Percentiles rank a stretch among this genome's conserved stretches.
These are phyloP conservation scores for Phortica magna DNA, from an alignment of 2,888 invertebrate genomes.

Conservation along the genomic window DNA sequence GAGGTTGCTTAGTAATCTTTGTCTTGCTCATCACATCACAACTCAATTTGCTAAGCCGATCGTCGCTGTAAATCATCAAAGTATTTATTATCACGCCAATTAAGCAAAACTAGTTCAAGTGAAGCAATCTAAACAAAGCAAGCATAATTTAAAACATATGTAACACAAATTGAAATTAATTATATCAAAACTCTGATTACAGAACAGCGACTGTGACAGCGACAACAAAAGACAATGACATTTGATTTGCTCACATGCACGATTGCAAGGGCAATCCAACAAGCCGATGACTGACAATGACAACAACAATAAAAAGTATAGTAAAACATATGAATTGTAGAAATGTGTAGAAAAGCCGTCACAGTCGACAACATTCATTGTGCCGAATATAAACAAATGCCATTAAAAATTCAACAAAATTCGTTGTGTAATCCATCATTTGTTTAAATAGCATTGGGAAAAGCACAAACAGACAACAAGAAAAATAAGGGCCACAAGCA, in stretches of 20 bases:
- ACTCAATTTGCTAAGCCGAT: not conserved
- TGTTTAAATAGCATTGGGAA: conserved; percentile 26
- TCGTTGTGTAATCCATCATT: conserved; percentile 18
- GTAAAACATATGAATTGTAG: not conserved
- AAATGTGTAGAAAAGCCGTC: not conserved
- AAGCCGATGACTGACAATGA: not conserved
- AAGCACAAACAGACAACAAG: not conserved
- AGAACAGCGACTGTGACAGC: not conserved
- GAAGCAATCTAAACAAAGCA: not conserved
- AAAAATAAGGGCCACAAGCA: not conserved
- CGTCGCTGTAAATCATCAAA: not conserved
- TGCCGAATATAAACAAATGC: not conserved
- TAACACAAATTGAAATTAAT: conserved; percentile 28
- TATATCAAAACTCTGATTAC: conserved; percentile 26
- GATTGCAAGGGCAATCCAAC: conserved; percentile 14
- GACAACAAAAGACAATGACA: conserved; percentile 5
- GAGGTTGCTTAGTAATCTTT: too few relatives aligned
- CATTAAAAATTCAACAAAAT: conserved; percentile 17
- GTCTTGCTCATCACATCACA: too few relatives aligned
- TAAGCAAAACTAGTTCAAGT: conserved; percentile 1
- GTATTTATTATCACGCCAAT: not conserved
- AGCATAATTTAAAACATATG: conserved; percentile 3
- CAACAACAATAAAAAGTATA: conserved; percentile 1
- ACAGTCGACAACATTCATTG: not conserved
- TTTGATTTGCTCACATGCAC: not conserved